Evolutionary conservation across 2,888 invertebrate genomes (phyloP), one percentile per base, ranked within the genome.

Genomic region (Epistrophella euchroma): DNA sequence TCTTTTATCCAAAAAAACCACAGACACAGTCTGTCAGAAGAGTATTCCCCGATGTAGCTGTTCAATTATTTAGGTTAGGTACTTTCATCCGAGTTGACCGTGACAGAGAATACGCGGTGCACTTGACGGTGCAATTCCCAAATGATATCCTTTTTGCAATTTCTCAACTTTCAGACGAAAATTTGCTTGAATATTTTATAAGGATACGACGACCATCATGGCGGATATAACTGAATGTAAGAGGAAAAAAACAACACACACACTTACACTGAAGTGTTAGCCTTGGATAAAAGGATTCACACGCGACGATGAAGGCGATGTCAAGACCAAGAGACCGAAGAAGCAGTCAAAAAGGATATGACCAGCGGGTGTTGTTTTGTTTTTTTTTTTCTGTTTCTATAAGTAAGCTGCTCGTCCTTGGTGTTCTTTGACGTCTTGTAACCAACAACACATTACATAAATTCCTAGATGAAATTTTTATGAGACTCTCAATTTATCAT

Each of bases 401-500:
- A 7, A 15, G 17, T 45, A 45, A 10, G 52, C 52, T 52, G 37
- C 64, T 64, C 64, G 62, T 50, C 56, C 62, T 45, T 45, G 19
- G 52, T 37, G 56, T 75, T 50, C 50, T 79, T 52, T 66, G 56
- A 66, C 77, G 77, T 73, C 87, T 72, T 83, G 60, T 76, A 87
- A 79, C 79, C 87, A 60, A 87, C 78, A 87, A 87, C 75, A 79
- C 87, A 87, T 87, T 87, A 87, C 83, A 87, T 87, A 87, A 87
- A 87, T 83, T 87, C 75, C 83, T 35, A 75, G 79, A 72, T 87
- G 87, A 87, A 87, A 87, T 83, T 87, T 87, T 87, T 87, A 87
- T 87, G 83, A 87, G 87, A 87, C 78, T 72, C 52, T 83, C 87
- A 83, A 87, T 87, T 87, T 87, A 87, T 87, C 87, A 87, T 83